Evolutionary conservation across 2,797 vertebrate genomes (phyloP).

Genomic region (Eulemur albifrons): DNA sequence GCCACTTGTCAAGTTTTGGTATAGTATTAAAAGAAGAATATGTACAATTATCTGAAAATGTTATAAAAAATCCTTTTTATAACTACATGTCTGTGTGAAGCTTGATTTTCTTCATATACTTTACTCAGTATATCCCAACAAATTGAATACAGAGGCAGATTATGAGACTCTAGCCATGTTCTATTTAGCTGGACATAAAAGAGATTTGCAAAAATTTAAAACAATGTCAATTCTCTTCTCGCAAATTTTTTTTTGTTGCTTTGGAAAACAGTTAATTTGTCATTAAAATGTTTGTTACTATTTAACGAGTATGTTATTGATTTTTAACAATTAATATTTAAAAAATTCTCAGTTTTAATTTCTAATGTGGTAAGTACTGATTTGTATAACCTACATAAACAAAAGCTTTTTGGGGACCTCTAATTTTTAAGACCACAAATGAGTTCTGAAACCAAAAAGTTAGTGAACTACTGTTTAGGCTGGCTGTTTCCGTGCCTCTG

Average conservation of each 20-base stretch:
- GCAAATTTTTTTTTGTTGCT: neutral
- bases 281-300: neutral
- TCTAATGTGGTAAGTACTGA: neutral
- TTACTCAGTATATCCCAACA: neutral
- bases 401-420: neutral
- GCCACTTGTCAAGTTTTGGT: neutral
- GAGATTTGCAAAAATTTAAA: neutral
- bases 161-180: neutral
- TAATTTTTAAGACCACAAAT: constrained; percentile 3
- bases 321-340: neutral
- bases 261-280: neutral
- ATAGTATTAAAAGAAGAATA: neutral
- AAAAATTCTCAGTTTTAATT: neutral
- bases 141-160: neutral
- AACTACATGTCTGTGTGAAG: neutral
- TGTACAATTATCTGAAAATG: neutral
- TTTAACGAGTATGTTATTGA: neutral
- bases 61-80: neutral
- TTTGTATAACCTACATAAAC: neutral
- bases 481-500: neutral
- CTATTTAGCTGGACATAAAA: neutral
- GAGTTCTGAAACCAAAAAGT: neutral
- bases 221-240: neutral
- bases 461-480: neutral
- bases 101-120: neutral